A percentile compares a stretch with the other conserved stretches of the same genome.
These are phyloP conservation scores for Trematocara marginatum DNA, from an alignment of 2,113 vertebrate species.

Conservation along the genomic window DNA sequence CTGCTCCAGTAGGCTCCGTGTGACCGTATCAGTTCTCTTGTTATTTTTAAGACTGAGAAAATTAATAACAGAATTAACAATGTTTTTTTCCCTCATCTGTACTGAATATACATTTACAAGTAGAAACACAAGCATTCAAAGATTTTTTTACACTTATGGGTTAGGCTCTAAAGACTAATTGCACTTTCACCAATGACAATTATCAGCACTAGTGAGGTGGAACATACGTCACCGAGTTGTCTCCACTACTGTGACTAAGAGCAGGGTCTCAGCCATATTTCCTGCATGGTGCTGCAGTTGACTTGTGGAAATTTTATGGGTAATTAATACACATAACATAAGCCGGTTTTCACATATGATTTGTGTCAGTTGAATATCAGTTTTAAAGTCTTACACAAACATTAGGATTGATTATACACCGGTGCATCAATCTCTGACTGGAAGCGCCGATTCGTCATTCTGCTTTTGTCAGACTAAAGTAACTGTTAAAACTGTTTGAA, in stretches of 20 bases:
- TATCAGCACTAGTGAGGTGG: not conserved
- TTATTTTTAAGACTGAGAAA: not conserved
- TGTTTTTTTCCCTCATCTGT: not conserved
- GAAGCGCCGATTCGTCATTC: no score
- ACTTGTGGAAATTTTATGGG: not conserved
- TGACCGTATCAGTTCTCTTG: fast-evolving
- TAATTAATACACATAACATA: not conserved
- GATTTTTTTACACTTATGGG: fast-evolving
- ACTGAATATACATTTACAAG: not conserved
- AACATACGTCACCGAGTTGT: not conserved
- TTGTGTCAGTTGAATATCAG: not conserved
- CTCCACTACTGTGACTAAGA: not conserved
- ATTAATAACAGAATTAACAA: not conserved
- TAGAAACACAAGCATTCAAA: not conserved
- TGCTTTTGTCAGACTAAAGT: no score
- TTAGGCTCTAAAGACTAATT: not conserved
- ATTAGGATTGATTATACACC: not conserved
- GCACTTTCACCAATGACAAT: not conserved
- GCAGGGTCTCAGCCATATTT: not conserved
- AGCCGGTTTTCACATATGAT: not conserved
- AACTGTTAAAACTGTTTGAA: no score
- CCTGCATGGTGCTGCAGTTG: not conserved
- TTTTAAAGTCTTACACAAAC: not conserved
- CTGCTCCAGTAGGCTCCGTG: no score
- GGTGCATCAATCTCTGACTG: no score